Base-by-base conservation (phyloP, 2,888 invertebrate genomes). In the Nephrotoma flavescens region DNA sequence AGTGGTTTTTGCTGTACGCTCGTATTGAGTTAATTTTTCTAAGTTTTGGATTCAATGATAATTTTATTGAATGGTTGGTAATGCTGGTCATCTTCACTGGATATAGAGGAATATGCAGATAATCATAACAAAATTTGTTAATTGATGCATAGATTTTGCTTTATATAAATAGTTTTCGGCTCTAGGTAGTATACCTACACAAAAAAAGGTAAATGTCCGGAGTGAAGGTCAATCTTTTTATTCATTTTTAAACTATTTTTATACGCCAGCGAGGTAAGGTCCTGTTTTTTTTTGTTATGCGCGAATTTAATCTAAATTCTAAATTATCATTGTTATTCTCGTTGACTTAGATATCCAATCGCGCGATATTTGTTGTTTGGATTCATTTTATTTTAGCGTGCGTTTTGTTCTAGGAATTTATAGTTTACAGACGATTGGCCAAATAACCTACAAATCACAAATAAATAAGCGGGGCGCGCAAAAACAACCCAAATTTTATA, bases 371-470 rank as follows among this genome's bases (percentile, higher is more conserved):
- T 31, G 31, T 31, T 31, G 31, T 31, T 57, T 57, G 3, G 6
- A 7, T 57, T 57, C 6, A 19, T 15, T 15, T 57, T 57, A 7
- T 57, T 12, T 52, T 52, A n/a, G 31, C 31, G n/a, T 52, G 12
- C n/a, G 31, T 31, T 31, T 31, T 31, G 31, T 71, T 71, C 31
- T 71, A 31, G 7, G n/a, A 57, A 19, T 57, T 57, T 57, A 57
- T 57, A 57, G 57, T 57, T 57, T 31, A 19, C 71, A 71, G 71
- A 71, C 71, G 19, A 84, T 42, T 84, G 84, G 84, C 42, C 84
- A 84, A 84, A 84, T 84, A 84, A 84, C 84, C 84, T 84, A 84
- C 84, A 84, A 84, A 84, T 84, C 84, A 84, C 71, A 31, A 71
- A 71, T 31, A 71, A 19, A 52, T 52, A 52, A 52, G 15, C 7